A percentile compares a stretch with the other conserved stretches of the same genome.
Conservation (phyloP, 2,888 invertebrate species). For the Microctonus hyperodae region DNA sequence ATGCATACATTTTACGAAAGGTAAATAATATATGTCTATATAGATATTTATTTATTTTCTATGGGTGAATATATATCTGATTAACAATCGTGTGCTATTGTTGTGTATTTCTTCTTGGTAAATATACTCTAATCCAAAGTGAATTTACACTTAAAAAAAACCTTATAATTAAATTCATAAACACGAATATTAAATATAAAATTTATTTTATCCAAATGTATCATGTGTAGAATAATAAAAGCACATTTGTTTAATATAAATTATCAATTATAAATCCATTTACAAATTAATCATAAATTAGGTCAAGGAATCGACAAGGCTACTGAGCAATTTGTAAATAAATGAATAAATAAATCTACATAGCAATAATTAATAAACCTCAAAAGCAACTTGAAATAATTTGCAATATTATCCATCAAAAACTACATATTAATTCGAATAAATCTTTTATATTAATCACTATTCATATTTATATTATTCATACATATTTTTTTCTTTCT, state of each 20-base stretch:
- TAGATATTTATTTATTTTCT: slow-evolving; percentile 19
- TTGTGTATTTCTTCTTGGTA: slow-evolving; percentile 26
- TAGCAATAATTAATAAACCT: not conserved
- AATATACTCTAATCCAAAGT: slow-evolving; percentile 34
- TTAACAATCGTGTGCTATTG: slow-evolving; percentile 42
- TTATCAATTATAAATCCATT: not conserved
- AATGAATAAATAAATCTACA: not conserved
- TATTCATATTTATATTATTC: too few relatives aligned
- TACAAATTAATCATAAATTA: not conserved
- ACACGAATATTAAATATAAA: not conserved
- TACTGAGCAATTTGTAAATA: slow-evolving; percentile 18
- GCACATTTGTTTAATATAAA: not conserved
- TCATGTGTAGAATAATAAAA: not conserved
- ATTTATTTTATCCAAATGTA: not conserved
- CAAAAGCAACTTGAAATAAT: too few relatives aligned
- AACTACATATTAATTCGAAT: too few relatives aligned
- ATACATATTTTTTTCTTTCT: too few relatives aligned
- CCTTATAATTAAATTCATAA: not conserved
- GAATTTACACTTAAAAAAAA: slow-evolving; percentile 24
- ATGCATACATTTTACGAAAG: slow-evolving; percentile 35
- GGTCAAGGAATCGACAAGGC: slow-evolving; percentile 11
- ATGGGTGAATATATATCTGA: slow-evolving; percentile 36
- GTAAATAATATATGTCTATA: not conserved
- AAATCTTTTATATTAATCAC: too few relatives aligned
- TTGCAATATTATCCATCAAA: too few relatives aligned